Base-by-base conservation (phyloP, 2,113 vertebrate genomes). In the Myrmophylax atrothorax region DNA sequence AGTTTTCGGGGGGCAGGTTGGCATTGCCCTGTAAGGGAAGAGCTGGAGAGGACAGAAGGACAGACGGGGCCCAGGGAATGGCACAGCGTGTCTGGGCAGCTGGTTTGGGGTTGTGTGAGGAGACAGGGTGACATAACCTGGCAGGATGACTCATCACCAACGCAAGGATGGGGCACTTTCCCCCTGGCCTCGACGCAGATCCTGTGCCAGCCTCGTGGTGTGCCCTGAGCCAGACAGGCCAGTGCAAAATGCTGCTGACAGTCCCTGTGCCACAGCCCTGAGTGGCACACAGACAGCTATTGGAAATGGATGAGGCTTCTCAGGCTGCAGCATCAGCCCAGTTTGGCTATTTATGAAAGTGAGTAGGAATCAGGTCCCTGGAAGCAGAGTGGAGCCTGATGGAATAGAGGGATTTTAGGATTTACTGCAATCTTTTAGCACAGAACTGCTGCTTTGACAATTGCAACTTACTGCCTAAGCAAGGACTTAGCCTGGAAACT, bases 401-500 rank as follows among this genome's bases (percentile, higher is more conserved):
- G 86, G 87, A 92, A 78, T n/a, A 84, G 60, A 49, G 37, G 37
- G 83, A 88, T 91, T 94, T 94, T 49, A 80, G 92, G 93, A 93
- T 95, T 97, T 93, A 67, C 69, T 74, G 73, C 22, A 49, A 67
- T 67, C 76, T 91, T 93, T 92, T 55, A 83, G 67, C 68, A 53
- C 9, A 83, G 53, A 50, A 14, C 38, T 66, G 49, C 60, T 90
- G 74, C 95, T 91, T 69, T 84, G 77, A 93, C 82, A 78, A 35
- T 80, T 69, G 29, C 60, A 94, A 92, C 46, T 81, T 78, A n/a
- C 42, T 74, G 90, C 19, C 1, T 84, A 84, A 94, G 94, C 0
- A 6, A 90, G 87, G 76, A 96, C 73, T 96, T 72, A 92, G 83
- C 73, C 79, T 90, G 82, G 89, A 91, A 94, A 87, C 47, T 73